Base-by-base conservation (phyloP, 2,888 invertebrate species). In the Petrolisthes cinctipes region DNA sequence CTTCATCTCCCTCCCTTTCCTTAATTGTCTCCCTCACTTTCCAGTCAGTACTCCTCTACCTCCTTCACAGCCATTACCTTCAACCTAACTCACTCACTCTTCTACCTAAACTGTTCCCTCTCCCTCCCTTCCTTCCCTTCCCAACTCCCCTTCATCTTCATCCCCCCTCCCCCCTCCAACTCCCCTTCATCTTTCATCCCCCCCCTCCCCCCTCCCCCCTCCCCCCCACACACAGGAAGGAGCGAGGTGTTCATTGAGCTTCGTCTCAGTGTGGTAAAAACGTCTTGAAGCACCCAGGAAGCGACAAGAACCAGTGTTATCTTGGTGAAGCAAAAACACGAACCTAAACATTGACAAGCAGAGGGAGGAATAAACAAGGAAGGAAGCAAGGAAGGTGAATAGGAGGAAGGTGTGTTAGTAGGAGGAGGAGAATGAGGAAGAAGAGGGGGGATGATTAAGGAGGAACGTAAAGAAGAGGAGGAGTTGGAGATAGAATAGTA, bases 101-200 rank as follows among this genome's bases (percentile, higher is more conserved):
- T 37, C 37, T 37, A 37, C 37, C 37, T 37, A 37, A 37, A 37
- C 37, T 0, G 37, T 37, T 37, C 2, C 9, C 76, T 11, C 37
- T 37, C 17, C 17, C 51, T 76, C 7, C 51, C 51, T 37, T 23
- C 54, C 11, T 11, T 66, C 66, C 66, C 81, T 66, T 51, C 66
- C 37, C 81, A 23, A 54, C 56, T 73, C 73, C 20, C n/a, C 37
- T 76, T 9, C 81, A 37, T 61, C 53, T 11, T 54, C 61, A 66
- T 51, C 66, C 57, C 37, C 37, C n/a, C 79, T 79, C 76, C 6
- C 37, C 76, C 6, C 76, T 57, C 37, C 51, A n/a, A 37, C n/a
- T 53, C 51, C 54, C 54, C 78, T 78, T 53, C 54, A 51, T 78
- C 78, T 78, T 54, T 78, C 73, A 23, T 78, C 78, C 54, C 78